Evolutionary conservation across 2,797 vertebrate species (phyloP).

Genomic region (Kryptolebias ocellatus): DNA sequence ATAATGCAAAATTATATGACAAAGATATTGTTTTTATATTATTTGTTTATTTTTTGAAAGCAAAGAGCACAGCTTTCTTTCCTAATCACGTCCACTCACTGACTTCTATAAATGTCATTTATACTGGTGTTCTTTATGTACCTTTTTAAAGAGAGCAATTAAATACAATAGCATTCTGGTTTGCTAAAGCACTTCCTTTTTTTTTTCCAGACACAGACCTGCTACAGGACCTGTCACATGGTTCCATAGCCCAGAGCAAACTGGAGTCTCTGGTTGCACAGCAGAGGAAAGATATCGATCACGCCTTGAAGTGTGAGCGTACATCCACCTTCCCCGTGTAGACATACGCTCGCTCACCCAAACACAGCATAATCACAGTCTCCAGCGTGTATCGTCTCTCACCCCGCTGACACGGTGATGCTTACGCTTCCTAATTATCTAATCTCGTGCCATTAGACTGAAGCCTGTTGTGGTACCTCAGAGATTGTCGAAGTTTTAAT

Average conservation of each 20-base stretch:
- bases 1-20: too few species aligned
- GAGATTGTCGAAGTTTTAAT: conserved; percentile 67
- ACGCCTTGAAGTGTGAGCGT: conserved; percentile 88
- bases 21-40: too few species aligned
- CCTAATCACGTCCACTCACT: neutral
- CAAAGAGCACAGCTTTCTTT: neutral
- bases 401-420: conserved; percentile 47
- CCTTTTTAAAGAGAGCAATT: neutral
- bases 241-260: conserved; percentile 84
- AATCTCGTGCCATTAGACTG: conserved; percentile 60
- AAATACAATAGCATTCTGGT: conserved; percentile 14
- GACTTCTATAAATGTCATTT: neutral
- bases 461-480: conserved; percentile 41
- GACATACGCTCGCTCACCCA: conserved; percentile 2
- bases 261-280: conserved; percentile 82
- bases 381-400: conserved; percentile 19
- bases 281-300: conserved; percentile 85
- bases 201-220: conserved; percentile 82
- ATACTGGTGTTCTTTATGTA: conserved; percentile 11
- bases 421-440: conserved; percentile 61
- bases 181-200: neutral
- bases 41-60: neutral
- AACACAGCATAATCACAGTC: conserved; percentile 13
- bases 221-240: conserved; percentile 86
- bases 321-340: conserved; percentile 30